phyloP scores from a whole-genome alignment of 1,140 invertebrate genomes.

The Cherax quadricarinatus region DNA sequence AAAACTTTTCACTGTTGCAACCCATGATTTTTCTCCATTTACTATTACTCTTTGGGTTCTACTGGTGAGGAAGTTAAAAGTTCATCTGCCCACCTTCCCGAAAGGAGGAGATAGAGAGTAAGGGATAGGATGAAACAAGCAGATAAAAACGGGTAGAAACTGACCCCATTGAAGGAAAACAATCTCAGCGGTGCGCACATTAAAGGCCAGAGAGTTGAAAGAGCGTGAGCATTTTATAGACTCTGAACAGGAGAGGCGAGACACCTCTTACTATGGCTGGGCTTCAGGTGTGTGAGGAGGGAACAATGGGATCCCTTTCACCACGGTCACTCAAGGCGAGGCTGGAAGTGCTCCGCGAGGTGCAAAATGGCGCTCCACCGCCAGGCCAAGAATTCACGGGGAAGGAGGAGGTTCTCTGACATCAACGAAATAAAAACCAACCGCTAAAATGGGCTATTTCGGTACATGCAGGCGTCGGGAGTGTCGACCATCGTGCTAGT shows the following conservation, averaged over 20 bases:
- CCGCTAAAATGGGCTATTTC: neutral
- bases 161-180: neutral
- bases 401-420: neutral
- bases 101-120: neutral
- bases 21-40: too few relatives aligned
- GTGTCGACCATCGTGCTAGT: neutral
- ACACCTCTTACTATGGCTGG: slow-evolving; percentile 24
- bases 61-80: too few relatives aligned
- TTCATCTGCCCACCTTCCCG: too few relatives aligned
- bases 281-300: neutral
- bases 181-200: slow-evolving; percentile 1
- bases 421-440: neutral
- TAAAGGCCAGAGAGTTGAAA: slow-evolving; percentile 40
- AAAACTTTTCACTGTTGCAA: too few relatives aligned
- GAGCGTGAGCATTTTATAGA: slow-evolving; percentile 51
- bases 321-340: slow-evolving; percentile 56
- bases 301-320: slow-evolving; percentile 64
- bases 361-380: slow-evolving; percentile 26
- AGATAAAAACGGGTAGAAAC: neutral
- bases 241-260: slow-evolving; percentile 46
- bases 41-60: too few relatives aligned
- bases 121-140: neutral
- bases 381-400: slow-evolving; percentile 1
- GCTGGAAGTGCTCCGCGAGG: slow-evolving; percentile 8
- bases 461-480: neutral